Conservation (phyloP, 1,140 invertebrate species). For the Pseudachorutes palmiensis region DNA sequence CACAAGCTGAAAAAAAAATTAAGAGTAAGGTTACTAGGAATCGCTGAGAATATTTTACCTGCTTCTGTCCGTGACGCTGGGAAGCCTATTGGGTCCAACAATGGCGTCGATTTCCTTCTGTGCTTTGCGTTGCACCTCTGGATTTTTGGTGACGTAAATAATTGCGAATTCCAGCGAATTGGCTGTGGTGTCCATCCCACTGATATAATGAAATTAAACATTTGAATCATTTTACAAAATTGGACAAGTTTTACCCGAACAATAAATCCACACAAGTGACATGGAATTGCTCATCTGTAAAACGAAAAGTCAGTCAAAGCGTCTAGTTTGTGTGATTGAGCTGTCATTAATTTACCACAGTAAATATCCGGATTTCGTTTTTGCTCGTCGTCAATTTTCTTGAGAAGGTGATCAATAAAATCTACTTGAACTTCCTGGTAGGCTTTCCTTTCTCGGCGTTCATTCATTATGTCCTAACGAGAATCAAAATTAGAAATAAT, state of each 20-base stretch:
- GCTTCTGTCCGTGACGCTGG: slow-evolving; percentile 53
- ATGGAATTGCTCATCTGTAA: background rate
- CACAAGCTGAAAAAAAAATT: background rate
- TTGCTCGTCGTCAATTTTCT: slow-evolving; percentile 1
- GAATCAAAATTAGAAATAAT: background rate
- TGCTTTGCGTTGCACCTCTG: slow-evolving; percentile 66
- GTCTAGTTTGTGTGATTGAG: background rate
- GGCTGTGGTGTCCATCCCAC: slow-evolving; percentile 48
- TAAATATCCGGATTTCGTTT: slow-evolving; percentile 12
- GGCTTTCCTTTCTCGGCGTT: background rate
- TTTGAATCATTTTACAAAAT: background rate
- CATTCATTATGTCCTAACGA: background rate
- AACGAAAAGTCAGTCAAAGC: background rate
- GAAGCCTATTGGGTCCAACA: slow-evolving; percentile 57
- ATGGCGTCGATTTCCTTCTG: slow-evolving; percentile 69
- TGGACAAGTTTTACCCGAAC: background rate
- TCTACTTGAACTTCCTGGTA: background rate
- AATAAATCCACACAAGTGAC: background rate
- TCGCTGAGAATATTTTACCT: no score
- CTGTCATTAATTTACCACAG: background rate
- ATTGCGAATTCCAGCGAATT: slow-evolving; percentile 69
- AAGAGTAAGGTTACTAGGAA: no score
- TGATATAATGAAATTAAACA: background rate
- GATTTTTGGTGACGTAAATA: slow-evolving; percentile 63
- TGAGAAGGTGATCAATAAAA: slow-evolving; percentile 2